Percentiles rank a stretch among this genome's conserved stretches.
Conservation (phyloP, 2,797 vertebrate genomes). For the Graptemys geographica region DNA sequence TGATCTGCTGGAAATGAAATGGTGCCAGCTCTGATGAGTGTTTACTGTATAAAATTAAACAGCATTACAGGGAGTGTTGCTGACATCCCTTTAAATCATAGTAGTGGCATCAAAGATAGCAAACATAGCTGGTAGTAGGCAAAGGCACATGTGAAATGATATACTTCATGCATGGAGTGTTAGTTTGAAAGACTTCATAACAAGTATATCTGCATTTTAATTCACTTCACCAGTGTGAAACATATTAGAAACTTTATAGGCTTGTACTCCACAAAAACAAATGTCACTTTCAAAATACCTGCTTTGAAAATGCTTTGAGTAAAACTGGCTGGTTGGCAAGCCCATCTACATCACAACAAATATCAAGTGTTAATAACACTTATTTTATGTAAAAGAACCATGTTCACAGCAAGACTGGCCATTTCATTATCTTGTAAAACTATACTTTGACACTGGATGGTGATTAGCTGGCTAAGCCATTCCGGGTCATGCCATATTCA, state of each 20-base stretch:
- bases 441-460: background rate
- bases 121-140: background rate
- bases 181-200: background rate
- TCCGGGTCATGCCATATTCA: background rate
- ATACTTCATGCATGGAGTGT: background rate
- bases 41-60: constrained; percentile 21
- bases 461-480: background rate
- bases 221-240: background rate
- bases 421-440: background rate
- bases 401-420: background rate
- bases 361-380: background rate
- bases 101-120: background rate
- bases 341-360: background rate
- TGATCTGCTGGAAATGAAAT: background rate
- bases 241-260: background rate
- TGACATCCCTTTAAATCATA: background rate
- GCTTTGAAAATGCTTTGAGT: background rate
- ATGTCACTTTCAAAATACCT: background rate
- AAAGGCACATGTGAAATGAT: background rate
- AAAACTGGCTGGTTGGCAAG: background rate
- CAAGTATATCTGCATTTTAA: background rate
- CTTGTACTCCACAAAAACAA: background rate
- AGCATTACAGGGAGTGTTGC: background rate
- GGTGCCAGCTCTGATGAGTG: background rate
- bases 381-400: background rate